Conservation (phyloP, 2,113 vertebrate genomes). For the Egretta garzetta region DNA sequence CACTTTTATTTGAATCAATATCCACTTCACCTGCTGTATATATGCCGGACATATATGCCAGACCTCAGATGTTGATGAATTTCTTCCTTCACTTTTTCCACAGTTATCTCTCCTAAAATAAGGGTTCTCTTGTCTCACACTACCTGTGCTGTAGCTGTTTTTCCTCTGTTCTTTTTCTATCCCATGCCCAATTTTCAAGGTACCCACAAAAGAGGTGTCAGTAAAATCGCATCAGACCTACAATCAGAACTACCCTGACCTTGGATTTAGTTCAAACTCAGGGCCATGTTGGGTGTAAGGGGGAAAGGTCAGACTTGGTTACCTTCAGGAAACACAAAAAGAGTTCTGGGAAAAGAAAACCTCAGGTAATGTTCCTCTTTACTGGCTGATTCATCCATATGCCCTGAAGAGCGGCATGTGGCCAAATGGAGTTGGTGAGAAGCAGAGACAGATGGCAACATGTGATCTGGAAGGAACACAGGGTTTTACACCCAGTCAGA, state of each 20-base stretch:
- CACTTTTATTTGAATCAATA: not conserved
- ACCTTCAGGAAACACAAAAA: not conserved
- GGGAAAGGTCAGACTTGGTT: not conserved
- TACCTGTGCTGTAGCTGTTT: not conserved
- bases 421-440: conserved; percentile 23
- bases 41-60: not conserved
- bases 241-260: not conserved
- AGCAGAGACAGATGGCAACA: conserved; percentile 55
- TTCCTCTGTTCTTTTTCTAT: not conserved
- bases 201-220: not conserved
- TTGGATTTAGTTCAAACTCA: not conserved
- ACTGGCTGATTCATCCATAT: not conserved
- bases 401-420: not conserved
- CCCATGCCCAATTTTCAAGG: not conserved
- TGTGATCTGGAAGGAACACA: conserved; percentile 43
- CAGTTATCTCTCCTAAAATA: not conserved
- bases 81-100: not conserved
- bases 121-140: not conserved
- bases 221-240: not conserved
- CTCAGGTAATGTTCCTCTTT: not conserved
- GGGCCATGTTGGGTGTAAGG: not conserved
- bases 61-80: not conserved
- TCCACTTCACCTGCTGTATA: not conserved
- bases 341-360: not conserved
- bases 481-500: conserved; percentile 44